Conservation (phyloP, 2,888 invertebrate species). For the Diploptera punctata region DNA sequence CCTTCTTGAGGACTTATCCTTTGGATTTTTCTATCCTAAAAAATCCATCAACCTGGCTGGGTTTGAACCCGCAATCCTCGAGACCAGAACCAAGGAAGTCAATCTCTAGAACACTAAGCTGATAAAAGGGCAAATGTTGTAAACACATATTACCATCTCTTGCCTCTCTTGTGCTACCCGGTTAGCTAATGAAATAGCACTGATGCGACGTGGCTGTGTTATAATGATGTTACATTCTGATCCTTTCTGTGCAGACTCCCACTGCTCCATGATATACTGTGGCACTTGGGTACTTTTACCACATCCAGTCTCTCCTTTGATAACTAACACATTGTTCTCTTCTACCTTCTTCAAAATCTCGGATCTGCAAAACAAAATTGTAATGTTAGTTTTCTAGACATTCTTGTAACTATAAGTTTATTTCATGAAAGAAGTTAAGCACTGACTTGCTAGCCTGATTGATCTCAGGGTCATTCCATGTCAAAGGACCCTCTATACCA, state of each 20-base stretch:
- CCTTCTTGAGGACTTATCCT: too few relatives aligned
- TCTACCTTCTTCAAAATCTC: constrained; percentile 61
- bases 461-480: too few relatives aligned
- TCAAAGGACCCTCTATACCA: too few relatives aligned
- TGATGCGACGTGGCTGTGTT: constrained; percentile 93
- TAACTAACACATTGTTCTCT: constrained; percentile 70
- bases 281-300: constrained; percentile 94
- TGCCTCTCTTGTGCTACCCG: constrained; percentile 71
- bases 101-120: neutral
- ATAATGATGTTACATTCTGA: constrained; percentile 84
- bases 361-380: constrained; percentile 51
- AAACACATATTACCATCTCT: constrained; percentile 52
- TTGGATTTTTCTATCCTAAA: too few relatives aligned
- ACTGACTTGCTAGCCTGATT: neutral
- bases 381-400: too few relatives aligned
- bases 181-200: constrained; percentile 87
- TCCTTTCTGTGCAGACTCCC: constrained; percentile 55
- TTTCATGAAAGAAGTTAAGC: too few relatives aligned
- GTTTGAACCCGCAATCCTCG: too few relatives aligned
- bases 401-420: too few relatives aligned
- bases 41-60: too few relatives aligned
- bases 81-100: too few relatives aligned
- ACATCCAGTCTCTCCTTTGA: constrained; percentile 94
- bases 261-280: constrained; percentile 87
- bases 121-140: neutral